Base-by-base conservation (phyloP, 2,797 vertebrate species). In the Myotis pilosus region DNA sequence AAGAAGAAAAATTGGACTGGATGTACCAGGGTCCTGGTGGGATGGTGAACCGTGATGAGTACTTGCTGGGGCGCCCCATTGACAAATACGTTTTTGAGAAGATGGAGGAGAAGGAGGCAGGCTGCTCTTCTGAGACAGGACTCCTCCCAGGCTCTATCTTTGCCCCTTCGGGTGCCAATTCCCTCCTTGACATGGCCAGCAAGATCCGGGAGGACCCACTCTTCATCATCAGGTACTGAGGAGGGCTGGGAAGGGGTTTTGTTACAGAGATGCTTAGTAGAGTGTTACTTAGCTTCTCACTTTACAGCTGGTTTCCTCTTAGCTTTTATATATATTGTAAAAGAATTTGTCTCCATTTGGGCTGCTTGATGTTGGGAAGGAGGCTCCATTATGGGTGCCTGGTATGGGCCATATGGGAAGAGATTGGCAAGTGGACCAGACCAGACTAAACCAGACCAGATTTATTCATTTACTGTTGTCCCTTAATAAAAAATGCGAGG, bases 141-240 rank as follows among this genome's bases (percentile, higher is more conserved):
- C 99, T 99, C n/a, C 98, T 99, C 20, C 99, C 99, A 0, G 99
- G 99, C 0, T 99, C 99, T 57, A 99, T 99, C 92, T 99, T 99
- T 94, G 99, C 98, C 89, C 97, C 98, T 12, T 11, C 92, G 0
- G 97, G 98, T 20, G 98, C 99, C 20, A 98, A 98, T 3, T 99
- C 99, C 7, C 98, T 95, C 95, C 98, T 99, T 1, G 99, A 99
- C 95, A 98, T 99, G 98, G 99, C 99, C 81, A 99, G 98, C 95
- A 99, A 99, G 92, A 99, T 99, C 96, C 98, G 99, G 1, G 99
- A 99, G 96, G 99, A 99, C 88, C 99, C 99, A 0, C 98, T 99
- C 9, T 99, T 99, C 97, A 98, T 99, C 96, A 99, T 99, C 97
- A 98, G 99, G 99, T 99, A 57, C 68, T 15, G 12, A n/a, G 0